phyloP scores from a whole-genome alignment of 1,140 invertebrate genomes.

The Panulirus ornatus region DNA sequence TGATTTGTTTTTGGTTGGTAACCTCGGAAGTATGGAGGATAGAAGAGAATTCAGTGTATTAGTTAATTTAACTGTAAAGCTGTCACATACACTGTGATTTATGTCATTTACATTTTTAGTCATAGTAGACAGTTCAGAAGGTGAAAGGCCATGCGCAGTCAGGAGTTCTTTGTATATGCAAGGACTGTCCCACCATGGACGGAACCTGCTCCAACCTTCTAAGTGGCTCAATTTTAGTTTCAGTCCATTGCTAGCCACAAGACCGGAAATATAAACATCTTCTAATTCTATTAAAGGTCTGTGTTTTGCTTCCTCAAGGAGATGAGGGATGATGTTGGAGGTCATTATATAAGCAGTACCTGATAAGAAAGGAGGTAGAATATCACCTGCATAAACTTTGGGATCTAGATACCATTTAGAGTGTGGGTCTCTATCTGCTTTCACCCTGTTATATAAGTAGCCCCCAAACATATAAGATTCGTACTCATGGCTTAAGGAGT shows the following conservation, averaged over 20 bases:
- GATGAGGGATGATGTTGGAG: constrained; percentile 68
- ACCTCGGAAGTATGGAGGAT: constrained; percentile 18
- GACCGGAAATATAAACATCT: constrained; percentile 80
- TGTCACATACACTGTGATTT: constrained; percentile 1
- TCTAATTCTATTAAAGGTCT: constrained; percentile 78
- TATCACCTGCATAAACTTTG: constrained; percentile 65
- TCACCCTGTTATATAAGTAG: constrained; percentile 55
- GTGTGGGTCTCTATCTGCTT: constrained; percentile 35
- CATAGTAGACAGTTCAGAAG: constrained; percentile 18
- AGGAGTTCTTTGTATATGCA: constrained; percentile 23
- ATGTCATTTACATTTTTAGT: background rate
- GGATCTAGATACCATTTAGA: constrained; percentile 68
- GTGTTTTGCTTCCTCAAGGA: constrained; percentile 73
- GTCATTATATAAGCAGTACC: constrained; percentile 76
- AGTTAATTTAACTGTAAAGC: background rate
- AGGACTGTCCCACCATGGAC: constrained; percentile 39
- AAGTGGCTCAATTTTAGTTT: constrained; percentile 51
- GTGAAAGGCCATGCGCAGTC: constrained; percentile 58
- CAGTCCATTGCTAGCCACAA: constrained; percentile 70
- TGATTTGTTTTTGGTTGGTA: background rate
- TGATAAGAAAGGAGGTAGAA: constrained; percentile 76
- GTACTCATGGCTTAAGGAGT: constrained; percentile 68
- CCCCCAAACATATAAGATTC: constrained; percentile 75
- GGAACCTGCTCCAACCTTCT: constrained; percentile 40
- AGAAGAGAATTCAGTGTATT: constrained; percentile 13